phyloP scores from a whole-genome alignment of 1,140 invertebrate species.

The Carcinoscorpius rotundicauda region DNA sequence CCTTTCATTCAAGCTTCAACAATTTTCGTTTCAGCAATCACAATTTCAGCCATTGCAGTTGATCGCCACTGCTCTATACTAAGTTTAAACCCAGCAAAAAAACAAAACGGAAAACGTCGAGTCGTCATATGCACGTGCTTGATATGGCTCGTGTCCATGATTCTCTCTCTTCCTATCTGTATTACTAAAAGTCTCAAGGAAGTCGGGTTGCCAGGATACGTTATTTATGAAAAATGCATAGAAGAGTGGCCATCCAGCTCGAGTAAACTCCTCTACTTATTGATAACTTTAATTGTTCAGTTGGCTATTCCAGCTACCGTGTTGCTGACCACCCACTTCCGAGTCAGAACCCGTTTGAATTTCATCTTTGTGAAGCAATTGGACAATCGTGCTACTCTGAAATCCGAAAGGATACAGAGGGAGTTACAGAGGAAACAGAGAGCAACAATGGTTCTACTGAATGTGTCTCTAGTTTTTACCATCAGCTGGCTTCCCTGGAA shows the following conservation, averaged over 20 bases:
- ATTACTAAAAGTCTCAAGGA: slow-evolving; percentile 37
- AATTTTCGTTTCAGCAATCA: slow-evolving; percentile 47
- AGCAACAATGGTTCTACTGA: slow-evolving; percentile 35
- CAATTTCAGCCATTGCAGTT: slow-evolving; percentile 46
- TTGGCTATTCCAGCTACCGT: slow-evolving; percentile 44
- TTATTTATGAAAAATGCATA: slow-evolving; percentile 34
- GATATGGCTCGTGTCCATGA: slow-evolving; percentile 42
- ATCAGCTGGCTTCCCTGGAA: slow-evolving; percentile 41
- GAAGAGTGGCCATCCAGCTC: slow-evolving; percentile 34
- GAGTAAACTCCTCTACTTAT: slow-evolving; percentile 38
- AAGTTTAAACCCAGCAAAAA: not conserved
- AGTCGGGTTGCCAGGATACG: slow-evolving; percentile 28
- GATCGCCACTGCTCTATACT: slow-evolving; percentile 32
- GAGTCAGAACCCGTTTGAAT: slow-evolving; percentile 38
- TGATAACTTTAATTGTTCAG: slow-evolving; percentile 41
- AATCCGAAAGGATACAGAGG: slow-evolving; percentile 25
- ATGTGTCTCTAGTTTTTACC: slow-evolving; percentile 29
- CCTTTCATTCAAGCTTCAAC: slow-evolving; percentile 44
- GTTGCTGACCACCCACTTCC: slow-evolving; percentile 39
- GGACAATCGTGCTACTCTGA: not conserved
- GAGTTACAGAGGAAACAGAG: slow-evolving; percentile 39
- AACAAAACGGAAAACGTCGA: no score
- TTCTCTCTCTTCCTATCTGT: slow-evolving; percentile 40
- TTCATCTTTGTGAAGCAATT: not conserved
- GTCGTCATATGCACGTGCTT: slow-evolving; percentile 28